Evolutionary conservation across 2,888 invertebrate species (phyloP).

Genomic region (Smittia aterrima): DNA sequence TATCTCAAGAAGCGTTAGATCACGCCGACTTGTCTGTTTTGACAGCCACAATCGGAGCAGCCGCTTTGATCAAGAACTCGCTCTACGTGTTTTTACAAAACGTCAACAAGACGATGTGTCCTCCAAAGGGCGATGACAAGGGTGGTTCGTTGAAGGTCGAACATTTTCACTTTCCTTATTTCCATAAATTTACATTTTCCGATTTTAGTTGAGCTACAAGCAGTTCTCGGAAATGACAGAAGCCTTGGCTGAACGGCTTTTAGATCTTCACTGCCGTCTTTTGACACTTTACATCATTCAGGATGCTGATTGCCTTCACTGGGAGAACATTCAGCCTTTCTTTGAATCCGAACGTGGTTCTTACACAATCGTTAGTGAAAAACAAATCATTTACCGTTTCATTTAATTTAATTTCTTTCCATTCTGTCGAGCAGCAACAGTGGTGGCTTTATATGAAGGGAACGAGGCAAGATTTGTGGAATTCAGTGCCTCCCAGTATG

Average conservation of each 20-base stretch:
- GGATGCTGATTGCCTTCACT: slow-evolving; percentile 75
- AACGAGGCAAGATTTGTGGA: slow-evolving; percentile 78
- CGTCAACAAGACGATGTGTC: slow-evolving; percentile 50
- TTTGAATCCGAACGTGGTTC: slow-evolving; percentile 75
- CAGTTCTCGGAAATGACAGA: slow-evolving; percentile 80
- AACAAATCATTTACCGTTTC: too few relatives aligned
- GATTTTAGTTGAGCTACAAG: slow-evolving; percentile 62
- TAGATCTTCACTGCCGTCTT: slow-evolving; percentile 78
- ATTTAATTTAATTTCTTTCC: slow-evolving; percentile 62
- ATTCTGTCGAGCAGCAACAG: background rate
- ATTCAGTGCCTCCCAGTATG: slow-evolving; percentile 84
- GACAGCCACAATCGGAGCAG: slow-evolving; percentile 77
- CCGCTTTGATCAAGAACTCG: slow-evolving; percentile 74
- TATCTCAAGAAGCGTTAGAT: slow-evolving; percentile 80
- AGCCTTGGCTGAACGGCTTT: slow-evolving; percentile 75
- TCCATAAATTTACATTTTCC: slow-evolving; percentile 11
- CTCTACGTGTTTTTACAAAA: slow-evolving; percentile 72
- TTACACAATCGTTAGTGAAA: slow-evolving; percentile 81
- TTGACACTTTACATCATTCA: slow-evolving; percentile 77
- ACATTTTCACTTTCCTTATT: too few relatives aligned
- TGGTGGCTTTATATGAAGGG: slow-evolving; percentile 54
- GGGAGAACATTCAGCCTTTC: slow-evolving; percentile 66
- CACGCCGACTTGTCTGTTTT: slow-evolving; percentile 79
- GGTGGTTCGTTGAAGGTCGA: slow-evolving; percentile 52
- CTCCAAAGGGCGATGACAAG: slow-evolving; percentile 53